Evolutionary conservation across 1,140 invertebrate species (phyloP).

Genomic region (Zaprionus ghesquierei): DNA sequence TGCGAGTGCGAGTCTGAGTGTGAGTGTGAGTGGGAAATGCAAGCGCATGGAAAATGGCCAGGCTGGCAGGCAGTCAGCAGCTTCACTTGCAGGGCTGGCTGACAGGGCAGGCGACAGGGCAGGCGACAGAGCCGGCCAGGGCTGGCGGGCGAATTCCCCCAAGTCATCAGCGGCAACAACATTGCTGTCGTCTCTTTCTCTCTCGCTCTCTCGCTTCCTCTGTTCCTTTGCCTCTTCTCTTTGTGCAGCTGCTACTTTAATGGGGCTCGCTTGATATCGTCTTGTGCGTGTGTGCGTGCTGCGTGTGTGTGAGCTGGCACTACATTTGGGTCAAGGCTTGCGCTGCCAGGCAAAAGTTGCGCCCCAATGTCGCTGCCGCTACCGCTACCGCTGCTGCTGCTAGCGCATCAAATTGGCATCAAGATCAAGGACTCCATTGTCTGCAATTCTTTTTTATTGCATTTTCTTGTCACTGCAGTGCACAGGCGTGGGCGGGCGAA

Average conservation of each 20-base stretch:
- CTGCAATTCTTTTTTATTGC: constrained; percentile 40
- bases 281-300: neutral
- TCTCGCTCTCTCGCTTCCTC: neutral
- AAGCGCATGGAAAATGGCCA: constrained; percentile 19
- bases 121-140: neutral
- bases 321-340: constrained; percentile 68
- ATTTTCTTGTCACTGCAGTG: constrained; percentile 33
- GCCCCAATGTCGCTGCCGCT: too few species aligned
- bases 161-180: constrained; percentile 34
- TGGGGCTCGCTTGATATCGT: neutral
- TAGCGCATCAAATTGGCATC: constrained; percentile 61
- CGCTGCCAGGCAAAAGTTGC: constrained; percentile 32
- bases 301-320: neutral
- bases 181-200: constrained; percentile 15
- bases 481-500: too few species aligned
- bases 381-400: constrained; percentile 3
- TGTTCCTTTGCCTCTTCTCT: neutral
- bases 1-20: neutral
- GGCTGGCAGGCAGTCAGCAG: neutral
- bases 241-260: neutral
- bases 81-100: neutral
- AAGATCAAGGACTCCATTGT: constrained; percentile 59
- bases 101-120: neutral
- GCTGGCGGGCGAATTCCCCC: constrained; percentile 13
- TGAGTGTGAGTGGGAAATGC: constrained; percentile 14